A percentile compares a stretch with the other conserved stretches of the same genome.
phyloP scores from a whole-genome alignment of 2,113 vertebrate species.

The Notothenia rossii region DNA sequence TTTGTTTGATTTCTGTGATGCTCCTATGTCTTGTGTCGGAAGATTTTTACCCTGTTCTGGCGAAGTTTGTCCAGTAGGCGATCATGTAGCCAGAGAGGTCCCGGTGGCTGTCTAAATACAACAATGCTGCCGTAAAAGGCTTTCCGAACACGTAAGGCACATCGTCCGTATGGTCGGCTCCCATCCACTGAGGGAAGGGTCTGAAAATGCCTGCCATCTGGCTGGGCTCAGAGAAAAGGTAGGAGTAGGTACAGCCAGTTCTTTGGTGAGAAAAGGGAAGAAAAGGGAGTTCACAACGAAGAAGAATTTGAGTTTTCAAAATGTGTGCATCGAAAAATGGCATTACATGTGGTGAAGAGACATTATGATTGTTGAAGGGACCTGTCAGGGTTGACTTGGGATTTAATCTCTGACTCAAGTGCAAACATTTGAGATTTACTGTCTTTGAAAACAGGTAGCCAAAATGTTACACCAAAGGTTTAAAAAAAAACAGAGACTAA shows the following conservation, averaged over 20 bases:
- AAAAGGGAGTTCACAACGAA: background rate
- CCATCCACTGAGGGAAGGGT: conserved; percentile 90
- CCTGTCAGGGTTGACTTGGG: conserved; percentile 55
- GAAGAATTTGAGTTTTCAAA: background rate
- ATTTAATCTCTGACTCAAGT: too few species aligned
- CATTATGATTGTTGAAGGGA: too few species aligned
- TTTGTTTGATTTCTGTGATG: conserved; percentile 1
- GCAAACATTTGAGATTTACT: too few species aligned
- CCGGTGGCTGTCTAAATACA: conserved; percentile 86
- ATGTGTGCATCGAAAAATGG: too few species aligned
- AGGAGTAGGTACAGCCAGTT: conserved; percentile 88
- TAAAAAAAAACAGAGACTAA: too few species aligned
- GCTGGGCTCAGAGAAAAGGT: conserved; percentile 88
- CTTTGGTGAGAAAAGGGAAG: conserved; percentile 68
- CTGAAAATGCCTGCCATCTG: conserved; percentile 76
- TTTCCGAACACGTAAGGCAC: conserved; percentile 95
- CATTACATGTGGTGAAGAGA: too few species aligned
- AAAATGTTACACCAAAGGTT: too few species aligned
- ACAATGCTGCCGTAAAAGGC: conserved; percentile 87
- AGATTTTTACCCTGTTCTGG: conserved; percentile 88
- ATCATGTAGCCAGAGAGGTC: conserved; percentile 88
- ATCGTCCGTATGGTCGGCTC: conserved; percentile 93
- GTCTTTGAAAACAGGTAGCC: too few species aligned
- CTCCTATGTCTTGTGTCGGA: background rate
- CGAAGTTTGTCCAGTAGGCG: conserved; percentile 98